These are phyloP conservation scores for Drosophila hamatofila DNA, from an alignment of 2,888 invertebrate species.

Conservation along the genomic window DNA sequence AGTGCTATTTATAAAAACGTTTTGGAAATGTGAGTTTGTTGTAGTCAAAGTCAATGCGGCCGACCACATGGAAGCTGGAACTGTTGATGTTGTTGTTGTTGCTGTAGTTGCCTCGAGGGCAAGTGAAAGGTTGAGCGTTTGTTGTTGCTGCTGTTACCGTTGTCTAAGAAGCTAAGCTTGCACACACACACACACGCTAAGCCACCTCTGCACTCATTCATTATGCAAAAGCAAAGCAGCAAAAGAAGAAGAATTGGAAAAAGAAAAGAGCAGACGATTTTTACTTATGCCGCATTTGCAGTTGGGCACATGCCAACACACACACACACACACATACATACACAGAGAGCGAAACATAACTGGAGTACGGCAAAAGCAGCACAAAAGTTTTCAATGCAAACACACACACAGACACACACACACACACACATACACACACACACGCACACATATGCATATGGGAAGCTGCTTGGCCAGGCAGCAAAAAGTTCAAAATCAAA, in stretches of 20 bases:
- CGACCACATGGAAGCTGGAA: conserved; percentile 58
- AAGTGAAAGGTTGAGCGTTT: conserved; percentile 58
- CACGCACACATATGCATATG: background rate
- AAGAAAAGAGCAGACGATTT: conserved; percentile 21
- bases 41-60: conserved; percentile 25
- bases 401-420: conserved; percentile 6
- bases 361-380: conserved; percentile 39
- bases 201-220: conserved; percentile 53
- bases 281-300: conserved; percentile 42
- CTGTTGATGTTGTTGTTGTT: conserved; percentile 23
- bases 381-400: conserved; percentile 39
- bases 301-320: conserved; percentile 38
- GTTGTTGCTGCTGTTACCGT: conserved; percentile 9
- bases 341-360: conserved; percentile 22
- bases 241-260: background rate
- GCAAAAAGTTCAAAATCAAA: conserved; percentile 24
- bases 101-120: conserved; percentile 47
- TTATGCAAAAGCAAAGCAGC: conserved; percentile 44
- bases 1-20: conserved; percentile 59
- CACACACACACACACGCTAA: conserved; percentile 15
- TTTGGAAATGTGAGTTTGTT: conserved; percentile 56
- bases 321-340: conserved; percentile 4
- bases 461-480: conserved; percentile 50
- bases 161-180: conserved; percentile 38
- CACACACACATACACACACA: conserved; percentile 5